These are phyloP conservation scores for Leptobrachium leishanense DNA, from an alignment of 2,113 vertebrate genomes.

Conservation along the genomic window DNA sequence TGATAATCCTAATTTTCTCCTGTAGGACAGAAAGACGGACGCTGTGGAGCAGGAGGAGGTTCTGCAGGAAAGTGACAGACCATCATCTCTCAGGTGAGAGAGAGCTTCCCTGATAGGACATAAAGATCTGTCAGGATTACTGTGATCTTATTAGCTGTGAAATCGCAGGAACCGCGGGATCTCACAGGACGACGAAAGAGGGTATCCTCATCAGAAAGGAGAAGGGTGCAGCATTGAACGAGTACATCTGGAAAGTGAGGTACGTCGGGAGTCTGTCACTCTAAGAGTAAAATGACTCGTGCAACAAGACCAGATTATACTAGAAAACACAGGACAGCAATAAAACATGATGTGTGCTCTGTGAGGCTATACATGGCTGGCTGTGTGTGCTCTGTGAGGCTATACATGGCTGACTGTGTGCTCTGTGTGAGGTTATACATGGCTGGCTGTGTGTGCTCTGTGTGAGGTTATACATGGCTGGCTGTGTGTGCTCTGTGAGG, in stretches of 20 bases:
- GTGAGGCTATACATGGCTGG: no score
- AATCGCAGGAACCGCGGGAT: conserved; percentile 62
- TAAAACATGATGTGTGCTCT: no score
- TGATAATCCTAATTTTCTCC: no score
- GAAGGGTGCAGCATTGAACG: conserved; percentile 52
- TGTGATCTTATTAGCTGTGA: neutral
- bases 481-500: no score
- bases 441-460: no score
- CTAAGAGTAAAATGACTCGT: no score
- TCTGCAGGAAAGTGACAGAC: neutral
- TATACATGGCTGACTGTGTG: no score
- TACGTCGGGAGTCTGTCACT: conserved; percentile 45
- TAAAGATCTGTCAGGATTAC: neutral
- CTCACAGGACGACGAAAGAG: conserved; percentile 68
- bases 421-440: no score
- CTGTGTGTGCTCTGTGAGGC: no score
- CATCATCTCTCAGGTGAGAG: neutral
- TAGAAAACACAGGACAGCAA: no score
- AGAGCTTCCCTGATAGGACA: neutral
- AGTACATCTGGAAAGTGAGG: conserved; percentile 68
- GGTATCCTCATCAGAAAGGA: conserved; percentile 62
- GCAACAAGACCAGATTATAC: no score
- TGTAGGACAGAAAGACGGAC: neutral
- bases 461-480: no score
- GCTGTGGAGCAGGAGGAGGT: neutral